Conservation (phyloP, 2,888 invertebrate species). For the Pyrrhosoma nymphula region DNA sequence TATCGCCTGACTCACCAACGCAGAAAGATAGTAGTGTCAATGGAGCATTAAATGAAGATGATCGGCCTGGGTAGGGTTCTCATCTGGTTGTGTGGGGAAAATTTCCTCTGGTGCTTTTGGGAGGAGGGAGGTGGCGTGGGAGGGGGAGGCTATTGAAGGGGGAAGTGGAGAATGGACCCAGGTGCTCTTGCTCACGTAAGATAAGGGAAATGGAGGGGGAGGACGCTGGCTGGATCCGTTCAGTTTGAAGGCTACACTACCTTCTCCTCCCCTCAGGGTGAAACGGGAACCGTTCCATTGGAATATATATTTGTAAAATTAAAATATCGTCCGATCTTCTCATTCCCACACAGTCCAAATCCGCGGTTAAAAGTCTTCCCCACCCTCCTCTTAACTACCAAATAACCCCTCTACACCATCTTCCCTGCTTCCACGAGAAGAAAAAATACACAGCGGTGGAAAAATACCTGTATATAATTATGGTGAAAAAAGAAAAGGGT, state of each 20-base stretch:
- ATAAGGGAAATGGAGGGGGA: neutral
- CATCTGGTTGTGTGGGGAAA: neutral
- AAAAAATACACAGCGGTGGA: neutral
- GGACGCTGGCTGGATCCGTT: neutral
- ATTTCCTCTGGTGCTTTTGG: neutral
- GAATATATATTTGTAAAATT: neutral
- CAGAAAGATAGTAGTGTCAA: too few relatives aligned
- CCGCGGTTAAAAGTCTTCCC: neutral
- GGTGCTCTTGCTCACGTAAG: slow-evolving; percentile 47
- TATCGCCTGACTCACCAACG: neutral
- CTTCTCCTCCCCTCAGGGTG: neutral
- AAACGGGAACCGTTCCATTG: neutral
- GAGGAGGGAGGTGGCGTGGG: neutral
- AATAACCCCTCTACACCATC: neutral
- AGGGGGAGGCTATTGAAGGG: neutral
- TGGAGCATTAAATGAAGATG: too few relatives aligned
- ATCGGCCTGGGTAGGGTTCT: neutral
- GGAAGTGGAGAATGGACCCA: neutral
- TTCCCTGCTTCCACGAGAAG: neutral
- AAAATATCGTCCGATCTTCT: neutral
- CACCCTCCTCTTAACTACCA: neutral
- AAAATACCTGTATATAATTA: neutral
- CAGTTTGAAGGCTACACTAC: neutral
- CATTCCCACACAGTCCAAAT: neutral
- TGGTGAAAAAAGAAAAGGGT: neutral